Conservation (phyloP, 1,140 invertebrate species). For the Lethrus apterus region DNA sequence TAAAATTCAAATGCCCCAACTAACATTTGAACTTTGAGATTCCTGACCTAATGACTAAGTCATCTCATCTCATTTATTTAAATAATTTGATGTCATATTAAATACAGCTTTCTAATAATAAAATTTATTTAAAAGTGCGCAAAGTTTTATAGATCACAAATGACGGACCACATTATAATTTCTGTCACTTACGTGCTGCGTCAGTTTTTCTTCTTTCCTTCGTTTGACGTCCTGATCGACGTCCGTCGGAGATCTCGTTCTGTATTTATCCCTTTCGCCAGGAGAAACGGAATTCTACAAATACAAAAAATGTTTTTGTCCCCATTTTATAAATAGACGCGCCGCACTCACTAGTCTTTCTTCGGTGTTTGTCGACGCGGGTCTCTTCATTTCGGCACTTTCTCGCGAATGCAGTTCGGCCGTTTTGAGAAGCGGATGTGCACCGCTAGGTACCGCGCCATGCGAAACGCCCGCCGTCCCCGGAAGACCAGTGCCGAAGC, state of each 20-base stretch:
- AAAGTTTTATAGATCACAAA: slow-evolving; percentile 9
- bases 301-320: neutral
- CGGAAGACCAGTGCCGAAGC: slow-evolving; percentile 43
- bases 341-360: slow-evolving; percentile 39
- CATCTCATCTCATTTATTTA: too few species aligned
- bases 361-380: slow-evolving; percentile 37
- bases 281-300: slow-evolving; percentile 81
- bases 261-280: slow-evolving; percentile 76
- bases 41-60: too few species aligned
- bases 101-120: too few species aligned
- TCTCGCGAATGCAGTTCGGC: slow-evolving; percentile 54
- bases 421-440: slow-evolving; percentile 51
- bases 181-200: slow-evolving; percentile 62
- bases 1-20: too few species aligned
- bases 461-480: slow-evolving; percentile 42
- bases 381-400: slow-evolving; percentile 35
- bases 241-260: slow-evolving; percentile 59
- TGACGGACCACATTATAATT: slow-evolving; percentile 2
- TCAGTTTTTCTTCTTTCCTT: slow-evolving; percentile 72
- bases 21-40: too few species aligned
- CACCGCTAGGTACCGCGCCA: slow-evolving; percentile 43
- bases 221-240: slow-evolving; percentile 58
- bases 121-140: too few species aligned
- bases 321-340: neutral
- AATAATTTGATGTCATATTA: too few species aligned